Evolutionary conservation across 2,888 invertebrate genomes (phyloP).

Genomic region (Dugesia japonica): DNA sequence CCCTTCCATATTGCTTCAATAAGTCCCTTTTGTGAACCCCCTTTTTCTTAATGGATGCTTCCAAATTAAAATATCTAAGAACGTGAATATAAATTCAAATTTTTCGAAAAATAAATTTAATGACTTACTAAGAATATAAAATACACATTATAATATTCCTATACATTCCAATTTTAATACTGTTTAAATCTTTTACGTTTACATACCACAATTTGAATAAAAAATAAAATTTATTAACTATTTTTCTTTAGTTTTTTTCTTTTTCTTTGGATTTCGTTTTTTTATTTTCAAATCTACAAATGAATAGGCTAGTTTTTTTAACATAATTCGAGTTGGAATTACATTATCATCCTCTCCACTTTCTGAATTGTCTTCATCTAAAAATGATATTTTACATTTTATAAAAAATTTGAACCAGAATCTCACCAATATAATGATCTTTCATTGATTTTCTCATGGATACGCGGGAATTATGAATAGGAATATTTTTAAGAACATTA

Average conservation of each 20-base stretch:
- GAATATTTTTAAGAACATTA: background rate
- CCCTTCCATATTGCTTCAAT: too few relatives aligned
- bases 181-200: too few relatives aligned
- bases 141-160: too few relatives aligned
- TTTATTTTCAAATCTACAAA: conserved; percentile 46
- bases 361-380: conserved; percentile 42
- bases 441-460: background rate
- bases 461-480: background rate
- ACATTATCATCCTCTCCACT: conserved; percentile 46
- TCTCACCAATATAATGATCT: background rate
- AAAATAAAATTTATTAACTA: too few relatives aligned
- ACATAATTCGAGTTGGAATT: conserved; percentile 40
- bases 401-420: background rate
- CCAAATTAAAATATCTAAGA: too few relatives aligned
- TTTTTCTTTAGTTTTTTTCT: conserved; percentile 39
- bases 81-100: too few relatives aligned
- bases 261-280: conserved; percentile 42
- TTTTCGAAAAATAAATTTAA: too few relatives aligned
- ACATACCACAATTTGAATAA: too few relatives aligned
- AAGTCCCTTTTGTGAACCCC: too few relatives aligned
- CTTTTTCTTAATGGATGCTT: too few relatives aligned
- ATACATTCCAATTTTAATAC: too few relatives aligned
- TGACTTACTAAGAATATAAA: too few relatives aligned
- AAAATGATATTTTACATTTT: background rate
- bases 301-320: conserved; percentile 46